Conservation (phyloP, 1,140 invertebrate genomes). For the Trinorchestia longiramus region DNA sequence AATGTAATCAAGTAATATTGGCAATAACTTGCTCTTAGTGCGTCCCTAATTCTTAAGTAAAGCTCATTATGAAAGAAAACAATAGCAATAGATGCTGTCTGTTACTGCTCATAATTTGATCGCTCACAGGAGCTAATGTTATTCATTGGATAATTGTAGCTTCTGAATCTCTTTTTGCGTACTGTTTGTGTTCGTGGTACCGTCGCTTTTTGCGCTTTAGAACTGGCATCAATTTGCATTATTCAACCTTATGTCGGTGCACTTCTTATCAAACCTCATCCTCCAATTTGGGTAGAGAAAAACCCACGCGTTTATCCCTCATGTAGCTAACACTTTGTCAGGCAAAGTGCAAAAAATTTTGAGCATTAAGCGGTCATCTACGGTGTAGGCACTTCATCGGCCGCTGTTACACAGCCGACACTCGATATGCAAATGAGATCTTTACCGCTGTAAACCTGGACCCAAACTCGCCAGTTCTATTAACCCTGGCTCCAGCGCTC, state of each 20-base stretch:
- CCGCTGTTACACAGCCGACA: neutral
- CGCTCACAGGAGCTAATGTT: neutral
- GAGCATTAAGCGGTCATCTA: neutral
- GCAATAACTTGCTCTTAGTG: neutral
- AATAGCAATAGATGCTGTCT: neutral
- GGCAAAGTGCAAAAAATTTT: neutral
- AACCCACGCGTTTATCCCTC: neutral
- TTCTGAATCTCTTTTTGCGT: neutral
- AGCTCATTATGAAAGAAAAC: neutral
- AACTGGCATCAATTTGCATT: neutral
- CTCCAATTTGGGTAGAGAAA: neutral
- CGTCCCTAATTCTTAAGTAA: neutral
- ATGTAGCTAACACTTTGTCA: neutral
- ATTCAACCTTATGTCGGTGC: neutral
- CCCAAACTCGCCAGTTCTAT: neutral
- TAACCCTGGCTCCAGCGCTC: neutral
- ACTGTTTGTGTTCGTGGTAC: neutral
- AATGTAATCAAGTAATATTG: neutral
- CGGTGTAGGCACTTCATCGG: neutral
- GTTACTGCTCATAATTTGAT: neutral
- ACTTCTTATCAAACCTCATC: neutral
- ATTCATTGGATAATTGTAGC: neutral
- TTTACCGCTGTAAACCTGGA: conserved; percentile 10
- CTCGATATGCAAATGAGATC: conserved; percentile 27
- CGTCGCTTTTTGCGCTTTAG: neutral